Percentiles rank a stretch among this genome's conserved stretches.
phyloP scores from a whole-genome alignment of 2,888 invertebrate genomes.

The Brenthis daphne region DNA sequence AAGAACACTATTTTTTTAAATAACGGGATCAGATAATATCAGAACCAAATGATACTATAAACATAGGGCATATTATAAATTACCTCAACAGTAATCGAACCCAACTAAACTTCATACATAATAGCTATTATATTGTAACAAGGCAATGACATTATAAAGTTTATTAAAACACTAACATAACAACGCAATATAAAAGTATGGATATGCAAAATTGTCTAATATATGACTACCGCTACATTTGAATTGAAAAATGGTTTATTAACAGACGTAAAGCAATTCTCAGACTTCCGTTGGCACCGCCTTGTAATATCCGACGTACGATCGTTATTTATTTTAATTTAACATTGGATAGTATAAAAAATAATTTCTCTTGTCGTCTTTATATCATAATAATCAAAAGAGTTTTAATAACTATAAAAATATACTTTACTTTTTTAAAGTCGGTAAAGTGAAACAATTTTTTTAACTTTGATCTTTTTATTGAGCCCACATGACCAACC shows the following conservation, averaged over 20 bases:
- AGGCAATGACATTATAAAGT: neutral
- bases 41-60: too few relatives aligned
- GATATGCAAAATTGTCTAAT: neutral
- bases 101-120: too few relatives aligned
- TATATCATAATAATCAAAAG: neutral
- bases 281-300: slow-evolving; percentile 22
- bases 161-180: neutral
- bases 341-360: neutral
- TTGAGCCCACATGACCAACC: too few relatives aligned
- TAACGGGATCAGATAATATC: too few relatives aligned
- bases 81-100: too few relatives aligned
- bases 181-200: neutral
- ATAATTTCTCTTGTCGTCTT: neutral
- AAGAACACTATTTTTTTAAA: neutral
- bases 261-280: slow-evolving; percentile 24
- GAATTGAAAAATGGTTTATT: slow-evolving; percentile 24
- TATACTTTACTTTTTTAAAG: neutral
- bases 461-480: too few relatives aligned
- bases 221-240: slow-evolving; percentile 11
- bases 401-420: neutral
- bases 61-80: too few relatives aligned
- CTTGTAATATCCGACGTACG: slow-evolving; percentile 19
- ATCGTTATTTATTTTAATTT: slow-evolving; percentile 12
- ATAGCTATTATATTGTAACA: too few relatives aligned
- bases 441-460: too few relatives aligned